A percentile compares a stretch with the other conserved stretches of the same genome.
phyloP scores from a whole-genome alignment of 1,140 invertebrate species.

The Bombus vancouverensis region DNA sequence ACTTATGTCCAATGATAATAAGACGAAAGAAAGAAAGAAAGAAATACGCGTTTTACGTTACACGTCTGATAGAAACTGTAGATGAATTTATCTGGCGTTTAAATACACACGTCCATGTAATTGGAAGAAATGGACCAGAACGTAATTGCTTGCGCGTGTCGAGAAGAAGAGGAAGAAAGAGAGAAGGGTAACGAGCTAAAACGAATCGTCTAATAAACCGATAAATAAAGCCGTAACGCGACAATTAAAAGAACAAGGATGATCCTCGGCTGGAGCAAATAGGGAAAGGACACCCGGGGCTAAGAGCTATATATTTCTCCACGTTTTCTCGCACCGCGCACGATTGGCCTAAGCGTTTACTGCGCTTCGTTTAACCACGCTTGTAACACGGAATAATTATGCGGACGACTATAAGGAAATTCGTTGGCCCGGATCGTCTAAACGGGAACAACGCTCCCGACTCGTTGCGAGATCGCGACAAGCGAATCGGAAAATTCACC shows the following conservation, averaged over 20 bases:
- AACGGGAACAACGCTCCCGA: constrained; percentile 14
- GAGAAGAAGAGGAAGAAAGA: background rate
- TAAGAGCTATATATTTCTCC: constrained; percentile 55
- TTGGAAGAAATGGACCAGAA: too few relatives aligned
- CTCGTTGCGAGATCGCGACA: background rate
- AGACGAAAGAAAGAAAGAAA: background rate
- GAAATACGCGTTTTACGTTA: too few relatives aligned
- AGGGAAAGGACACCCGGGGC: constrained; percentile 39
- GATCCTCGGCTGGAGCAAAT: constrained; percentile 53
- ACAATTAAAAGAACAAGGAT: background rate
- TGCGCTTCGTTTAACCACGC: constrained; percentile 62
- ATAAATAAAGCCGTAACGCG: constrained; percentile 12
- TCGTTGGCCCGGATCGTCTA: constrained; percentile 9
- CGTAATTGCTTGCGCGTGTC: too few relatives aligned
- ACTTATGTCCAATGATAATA: background rate
- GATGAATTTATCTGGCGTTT: background rate
- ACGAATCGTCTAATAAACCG: constrained; percentile 11
- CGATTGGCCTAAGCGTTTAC: constrained; percentile 61
- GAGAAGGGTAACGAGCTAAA: constrained; percentile 13
- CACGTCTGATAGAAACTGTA: background rate
- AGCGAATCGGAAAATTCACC: background rate
- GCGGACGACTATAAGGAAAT: constrained; percentile 24
- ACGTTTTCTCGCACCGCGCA: constrained; percentile 58
- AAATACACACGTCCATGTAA: too few relatives aligned
- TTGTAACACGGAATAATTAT: constrained; percentile 50